These are phyloP conservation scores for Pterobdella sp. DNA, from an alignment of 2,888 invertebrate genomes.

Conservation along the genomic window DNA sequence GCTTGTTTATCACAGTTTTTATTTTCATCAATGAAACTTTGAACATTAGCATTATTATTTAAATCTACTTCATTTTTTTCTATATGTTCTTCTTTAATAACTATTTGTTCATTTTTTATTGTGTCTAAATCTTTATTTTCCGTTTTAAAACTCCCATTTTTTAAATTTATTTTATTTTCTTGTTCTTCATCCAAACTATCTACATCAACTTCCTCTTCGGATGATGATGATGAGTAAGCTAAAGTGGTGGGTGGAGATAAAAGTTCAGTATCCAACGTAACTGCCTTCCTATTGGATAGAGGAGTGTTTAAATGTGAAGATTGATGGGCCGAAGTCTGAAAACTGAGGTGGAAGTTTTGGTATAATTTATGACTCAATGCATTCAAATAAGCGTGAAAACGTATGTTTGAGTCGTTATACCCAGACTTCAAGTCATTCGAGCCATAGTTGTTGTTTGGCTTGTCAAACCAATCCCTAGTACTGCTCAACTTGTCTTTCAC, in stretches of 20 bases:
- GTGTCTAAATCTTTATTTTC: too few relatives aligned
- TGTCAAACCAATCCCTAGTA: too few relatives aligned
- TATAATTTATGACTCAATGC: too few relatives aligned
- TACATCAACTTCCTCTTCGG: conserved; percentile 1
- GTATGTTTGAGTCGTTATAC: neutral
- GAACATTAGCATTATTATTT: too few relatives aligned
- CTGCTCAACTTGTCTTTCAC: too few relatives aligned
- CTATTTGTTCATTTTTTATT: too few relatives aligned
- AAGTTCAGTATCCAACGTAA: neutral
- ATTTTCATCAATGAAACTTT: too few relatives aligned
- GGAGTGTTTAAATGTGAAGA: neutral
- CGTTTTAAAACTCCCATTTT: too few relatives aligned
- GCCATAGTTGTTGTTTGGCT: neutral
- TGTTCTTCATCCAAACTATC: conserved; percentile 7
- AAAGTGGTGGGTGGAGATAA: conserved; percentile 5
- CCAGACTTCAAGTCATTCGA: neutral
- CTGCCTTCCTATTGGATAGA: neutral
- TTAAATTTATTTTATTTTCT: neutral
- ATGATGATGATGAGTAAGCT: conserved; percentile 7
- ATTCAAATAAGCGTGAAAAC: neutral
- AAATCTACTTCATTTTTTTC: too few relatives aligned
- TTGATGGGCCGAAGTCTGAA: neutral
- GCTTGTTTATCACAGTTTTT: too few relatives aligned
- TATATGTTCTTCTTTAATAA: too few relatives aligned
- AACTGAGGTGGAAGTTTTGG: too few relatives aligned